Evolutionary conservation across 2,888 invertebrate species (phyloP), one percentile per base, ranked within the genome.

Genomic region (Pterobdella sp.): DNA sequence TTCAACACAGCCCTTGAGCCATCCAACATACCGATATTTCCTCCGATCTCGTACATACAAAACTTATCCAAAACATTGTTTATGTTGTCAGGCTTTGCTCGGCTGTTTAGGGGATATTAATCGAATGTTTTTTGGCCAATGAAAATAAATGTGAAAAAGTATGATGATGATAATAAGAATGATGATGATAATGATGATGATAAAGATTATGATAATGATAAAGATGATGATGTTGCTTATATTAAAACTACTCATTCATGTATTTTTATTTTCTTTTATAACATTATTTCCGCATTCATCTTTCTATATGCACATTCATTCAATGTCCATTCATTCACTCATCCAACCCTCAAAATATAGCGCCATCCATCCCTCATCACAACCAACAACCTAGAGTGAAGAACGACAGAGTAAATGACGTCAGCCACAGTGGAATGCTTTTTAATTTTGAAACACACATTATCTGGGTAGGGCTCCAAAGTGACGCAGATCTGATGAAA

Each of bases 351-450:
- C 22, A 7, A 42, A 42, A 42, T 22, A 42, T 22, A 7, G 22
- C 49, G 10, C 49, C 22, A 7, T 7, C 18, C n/a, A 22, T 18
- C n/a, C 14, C n/a, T 26, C n/a, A 18, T 26, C 18, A 56, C 7
- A 22, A 56, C 60, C 60, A 56, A 22, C n/a, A 22, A 56, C 60
- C 26, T 56, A 26, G 60, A 56, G 60, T 56, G 60, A 22, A 56
- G 18, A 26, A 56, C 60, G 60, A 56, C n/a, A 3, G 60, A 56
- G 60, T 18, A 26, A 26, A 56, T 56, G 60, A 56, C 60, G 60
- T 56, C 60, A 22, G 60, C 60, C 4, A 56, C 60, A n/a, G 60
- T 56, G n/a, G 60, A 56, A n/a, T 56, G 60, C 60, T 26, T 56
- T 26, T 56, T 56, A 26, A 26, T 22, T 4, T 26, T 22, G 60